phyloP scores from a whole-genome alignment of 1,140 invertebrate genomes.

The Cyphomyrmex costatus region DNA sequence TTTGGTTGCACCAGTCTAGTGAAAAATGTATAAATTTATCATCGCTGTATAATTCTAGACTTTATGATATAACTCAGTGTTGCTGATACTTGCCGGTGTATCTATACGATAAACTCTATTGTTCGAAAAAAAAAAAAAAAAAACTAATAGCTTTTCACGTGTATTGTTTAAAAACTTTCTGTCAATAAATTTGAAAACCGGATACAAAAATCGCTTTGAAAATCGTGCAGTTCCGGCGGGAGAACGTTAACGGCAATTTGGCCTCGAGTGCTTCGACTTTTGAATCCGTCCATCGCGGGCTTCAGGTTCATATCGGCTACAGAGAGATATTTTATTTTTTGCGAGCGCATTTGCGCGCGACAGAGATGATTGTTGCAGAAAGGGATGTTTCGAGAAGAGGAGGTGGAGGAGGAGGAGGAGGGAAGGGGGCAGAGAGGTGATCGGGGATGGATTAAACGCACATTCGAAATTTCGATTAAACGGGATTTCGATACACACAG shows the following conservation, averaged over 20 bases:
- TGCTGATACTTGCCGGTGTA: neutral
- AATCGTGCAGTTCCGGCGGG: conserved; percentile 35
- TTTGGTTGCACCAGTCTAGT: neutral
- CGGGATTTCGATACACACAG: conserved; percentile 81
- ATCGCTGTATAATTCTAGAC: neutral
- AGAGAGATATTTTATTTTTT: conserved; percentile 33
- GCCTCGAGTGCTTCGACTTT: conserved; percentile 58
- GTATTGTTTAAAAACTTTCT: conserved; percentile 52
- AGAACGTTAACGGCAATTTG: conserved; percentile 47
- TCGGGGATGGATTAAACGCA: conserved; percentile 47
- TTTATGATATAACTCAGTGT: neutral
- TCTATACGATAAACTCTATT: neutral
- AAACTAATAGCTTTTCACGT: conserved; percentile 29
- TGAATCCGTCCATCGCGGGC: conserved; percentile 51
- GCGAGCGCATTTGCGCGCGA: conserved; percentile 45
- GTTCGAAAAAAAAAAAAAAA: conserved; percentile 38
- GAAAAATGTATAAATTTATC: neutral
- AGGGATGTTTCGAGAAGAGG: neutral
- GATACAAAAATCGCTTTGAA: conserved; percentile 49
- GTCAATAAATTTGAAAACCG: conserved; percentile 46
- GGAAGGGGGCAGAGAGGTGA: neutral
- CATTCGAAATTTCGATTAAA: conserved; percentile 82
- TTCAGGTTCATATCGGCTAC: conserved; percentile 16
- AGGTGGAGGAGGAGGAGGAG: neutral
- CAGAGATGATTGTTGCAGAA: conserved; percentile 24